Percentiles rank a stretch among this genome's conserved stretches.
Conservation (phyloP, 2,113 vertebrate species). For the Columbina picui region DNA sequence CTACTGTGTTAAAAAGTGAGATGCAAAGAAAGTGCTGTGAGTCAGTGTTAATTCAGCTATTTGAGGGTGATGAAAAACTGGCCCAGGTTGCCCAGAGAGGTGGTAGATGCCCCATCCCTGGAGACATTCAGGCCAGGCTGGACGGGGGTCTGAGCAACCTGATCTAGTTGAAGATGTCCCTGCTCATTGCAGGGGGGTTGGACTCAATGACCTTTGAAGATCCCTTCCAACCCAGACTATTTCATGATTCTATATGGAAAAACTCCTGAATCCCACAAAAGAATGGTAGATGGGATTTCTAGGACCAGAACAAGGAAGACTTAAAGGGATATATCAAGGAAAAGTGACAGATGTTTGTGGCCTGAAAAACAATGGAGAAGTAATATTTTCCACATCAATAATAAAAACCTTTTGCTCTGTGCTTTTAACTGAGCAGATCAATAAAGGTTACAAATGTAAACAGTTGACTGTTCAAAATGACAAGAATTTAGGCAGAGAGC, state of each 20-base stretch:
- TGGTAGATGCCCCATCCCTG: background rate
- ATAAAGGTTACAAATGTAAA: conserved; percentile 71
- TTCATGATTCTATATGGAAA: background rate
- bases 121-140: background rate
- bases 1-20: background rate
- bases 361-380: conserved; percentile 42
- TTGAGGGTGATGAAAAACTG: background rate
- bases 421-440: conserved; percentile 59
- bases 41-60: background rate
- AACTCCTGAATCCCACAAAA: background rate
- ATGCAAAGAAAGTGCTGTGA: background rate
- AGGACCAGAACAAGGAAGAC: background rate
- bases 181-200: background rate
- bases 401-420: conserved; percentile 57
- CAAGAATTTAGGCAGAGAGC: conserved; percentile 49
- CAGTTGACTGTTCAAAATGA: conserved; percentile 53
- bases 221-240: background rate
- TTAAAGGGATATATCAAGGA: background rate
- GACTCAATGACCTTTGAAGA: background rate
- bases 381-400: conserved; percentile 57
- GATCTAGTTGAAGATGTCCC: background rate
- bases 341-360: conserved; percentile 25
- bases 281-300: background rate
- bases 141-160: background rate
- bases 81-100: background rate